A percentile compares a stretch with the other conserved stretches of the same genome.
These are phyloP conservation scores for Eulemur albifrons DNA, from an alignment of 2,797 vertebrate species.

Conservation along the genomic window DNA sequence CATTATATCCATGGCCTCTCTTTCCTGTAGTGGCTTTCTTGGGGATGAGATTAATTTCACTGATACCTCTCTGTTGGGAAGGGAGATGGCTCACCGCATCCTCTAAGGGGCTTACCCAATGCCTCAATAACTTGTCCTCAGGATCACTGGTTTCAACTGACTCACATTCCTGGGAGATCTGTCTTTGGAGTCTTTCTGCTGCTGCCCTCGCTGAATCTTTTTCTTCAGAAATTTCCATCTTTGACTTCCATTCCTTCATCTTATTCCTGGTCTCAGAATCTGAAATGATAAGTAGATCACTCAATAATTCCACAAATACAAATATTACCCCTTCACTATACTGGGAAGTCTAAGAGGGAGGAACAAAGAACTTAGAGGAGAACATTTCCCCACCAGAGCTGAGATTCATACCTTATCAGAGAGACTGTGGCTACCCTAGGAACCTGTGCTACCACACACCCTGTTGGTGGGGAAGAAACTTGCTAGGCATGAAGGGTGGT, in stretches of 20 bases:
- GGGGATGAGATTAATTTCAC: background rate
- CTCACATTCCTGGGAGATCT: background rate
- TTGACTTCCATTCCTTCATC: background rate
- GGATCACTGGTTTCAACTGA: background rate
- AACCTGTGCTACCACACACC: background rate
- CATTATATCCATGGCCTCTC: background rate
- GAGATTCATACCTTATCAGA: background rate
- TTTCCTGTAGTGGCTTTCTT: background rate
- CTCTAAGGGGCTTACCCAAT: background rate
- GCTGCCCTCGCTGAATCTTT: background rate
- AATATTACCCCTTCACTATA: background rate
- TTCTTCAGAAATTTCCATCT: constrained; percentile 13
- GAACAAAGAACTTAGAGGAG: background rate
- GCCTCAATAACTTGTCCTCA: background rate
- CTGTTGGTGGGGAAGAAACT: background rate
- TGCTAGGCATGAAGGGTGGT: background rate
- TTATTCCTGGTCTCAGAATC: constrained; percentile 17
- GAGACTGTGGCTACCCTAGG: background rate
- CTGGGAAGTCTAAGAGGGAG: background rate
- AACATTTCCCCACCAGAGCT: background rate
- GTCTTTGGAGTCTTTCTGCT: background rate
- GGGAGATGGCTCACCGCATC: background rate
- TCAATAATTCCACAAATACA: constrained; percentile 25
- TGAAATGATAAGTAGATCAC: constrained; percentile 14
- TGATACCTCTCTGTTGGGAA: background rate